Percentiles rank a stretch among this genome's conserved stretches.
Conservation (phyloP, 2,113 vertebrate genomes). For the Sinosuthora webbiana region DNA sequence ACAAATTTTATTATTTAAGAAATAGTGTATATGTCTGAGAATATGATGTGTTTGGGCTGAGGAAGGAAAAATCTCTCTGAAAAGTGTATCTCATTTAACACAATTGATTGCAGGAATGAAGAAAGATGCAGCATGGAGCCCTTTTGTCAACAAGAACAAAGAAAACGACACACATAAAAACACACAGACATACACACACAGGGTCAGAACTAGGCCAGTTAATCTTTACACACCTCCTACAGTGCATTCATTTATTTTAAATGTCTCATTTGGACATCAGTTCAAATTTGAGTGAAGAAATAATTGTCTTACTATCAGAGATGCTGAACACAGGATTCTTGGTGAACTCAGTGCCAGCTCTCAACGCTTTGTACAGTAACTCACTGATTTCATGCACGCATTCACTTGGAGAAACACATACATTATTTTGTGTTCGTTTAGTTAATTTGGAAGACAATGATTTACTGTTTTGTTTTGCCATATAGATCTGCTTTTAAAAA, state of each 20-base stretch:
- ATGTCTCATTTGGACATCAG: neutral
- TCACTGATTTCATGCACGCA: neutral
- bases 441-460: neutral
- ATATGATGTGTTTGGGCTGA: neutral
- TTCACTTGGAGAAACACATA: neutral
- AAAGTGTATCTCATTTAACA: neutral
- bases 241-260: neutral
- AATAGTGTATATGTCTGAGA: neutral
- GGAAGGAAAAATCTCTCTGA: neutral
- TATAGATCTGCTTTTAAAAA: neutral
- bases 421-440: neutral
- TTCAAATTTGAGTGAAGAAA: neutral
- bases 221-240: neutral
- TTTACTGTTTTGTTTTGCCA: neutral
- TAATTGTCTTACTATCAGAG: neutral
- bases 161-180: neutral
- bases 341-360: neutral
- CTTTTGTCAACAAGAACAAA: neutral
- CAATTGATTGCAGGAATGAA: fast-evolving
- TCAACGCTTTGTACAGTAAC: neutral
- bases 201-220: neutral
- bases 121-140: neutral
- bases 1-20: neutral
- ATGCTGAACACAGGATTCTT: neutral
- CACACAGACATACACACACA: neutral